Base-by-base conservation (phyloP, 2,797 vertebrate species). In the Gymnocypris eckloni region DNA sequence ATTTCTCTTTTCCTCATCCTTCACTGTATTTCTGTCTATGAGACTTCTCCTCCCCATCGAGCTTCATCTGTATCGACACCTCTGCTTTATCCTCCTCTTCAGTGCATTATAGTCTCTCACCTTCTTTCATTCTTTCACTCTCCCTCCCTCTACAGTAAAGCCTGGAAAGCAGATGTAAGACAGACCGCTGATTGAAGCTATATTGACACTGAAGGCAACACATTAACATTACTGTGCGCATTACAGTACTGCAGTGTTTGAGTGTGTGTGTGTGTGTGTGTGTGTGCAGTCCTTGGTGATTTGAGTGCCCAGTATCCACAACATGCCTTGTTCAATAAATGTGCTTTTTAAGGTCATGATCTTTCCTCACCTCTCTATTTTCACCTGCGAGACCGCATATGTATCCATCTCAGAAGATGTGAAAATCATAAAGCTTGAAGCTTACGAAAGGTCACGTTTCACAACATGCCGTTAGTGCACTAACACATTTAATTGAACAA, bases 61-160 rank as follows among this genome's bases (percentile, higher is more conserved):
- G 56, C 71, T 79, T 79, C 84, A 85, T 78, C 77, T 87, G 79
- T 79, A 59, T 71, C 79, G 64, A 82, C 48, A n/a, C 84, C 79
- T 69, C 81, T 13, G 71, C 54, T 41, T 45, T 79, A 81, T 79
- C 81, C 43, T 75, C 37, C 67, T 89, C 66, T 54, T 83, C n/a
- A 81, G 28, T 66, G 50, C 50, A 56, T 67, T 52, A 78, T 72
- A 33, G 41, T 78, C 64, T 87, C 54, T 73, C 64, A 72, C 66
- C 70, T 75, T 77, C 48, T 69, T 45, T 73, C 87, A 69, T 84
- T 78, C 81, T 80, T 82, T 84, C 79, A 69, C 77, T 81, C 56
- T 54, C 77, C 69, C 88, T 80, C 56, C 92, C 94, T 91, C 91
- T 93, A 93, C 93, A 94, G 94, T 92, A 91, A 88, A 88, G 90